A percentile compares a stretch with the other conserved stretches of the same genome.
Evolutionary conservation across 2,797 vertebrate genomes (phyloP).

Genomic region (Naso thynnoides): DNA sequence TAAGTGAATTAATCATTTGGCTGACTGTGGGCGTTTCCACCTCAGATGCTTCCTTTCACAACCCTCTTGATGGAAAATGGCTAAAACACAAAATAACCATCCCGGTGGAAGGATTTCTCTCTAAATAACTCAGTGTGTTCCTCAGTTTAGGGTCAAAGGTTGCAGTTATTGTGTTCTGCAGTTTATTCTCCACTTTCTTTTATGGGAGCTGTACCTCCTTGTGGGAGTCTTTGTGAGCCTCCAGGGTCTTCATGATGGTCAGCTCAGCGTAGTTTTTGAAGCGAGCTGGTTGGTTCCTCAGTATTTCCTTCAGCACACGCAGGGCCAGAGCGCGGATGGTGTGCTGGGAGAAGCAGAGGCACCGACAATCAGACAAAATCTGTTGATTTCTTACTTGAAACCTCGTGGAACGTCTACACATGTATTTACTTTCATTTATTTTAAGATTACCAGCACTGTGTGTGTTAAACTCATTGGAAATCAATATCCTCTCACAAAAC

Average conservation of each 20-base stretch:
- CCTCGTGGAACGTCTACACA: not conserved
- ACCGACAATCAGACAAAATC: not conserved
- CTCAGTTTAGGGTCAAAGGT: not conserved
- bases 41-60: not conserved
- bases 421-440: no score
- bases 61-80: not conserved
- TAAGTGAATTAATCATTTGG: not conserved
- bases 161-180: not conserved
- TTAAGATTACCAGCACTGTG: no score
- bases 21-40: not conserved
- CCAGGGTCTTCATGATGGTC: slow-evolving; percentile 99
- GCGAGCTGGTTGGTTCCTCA: slow-evolving; percentile 95
- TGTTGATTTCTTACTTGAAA: not conserved
- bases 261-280: slow-evolving; percentile 99
- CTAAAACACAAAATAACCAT: not conserved
- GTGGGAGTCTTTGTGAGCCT: slow-evolving; percentile 98
- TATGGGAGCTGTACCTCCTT: slow-evolving; percentile 89
- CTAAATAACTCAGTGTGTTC: not conserved
- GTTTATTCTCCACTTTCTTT: not conserved
- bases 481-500: not conserved
- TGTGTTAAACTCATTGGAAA: not conserved
- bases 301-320: slow-evolving; percentile 95
- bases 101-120: not conserved
- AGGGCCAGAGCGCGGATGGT: slow-evolving; percentile 95
- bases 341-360: slow-evolving; percentile 81